phyloP scores from a whole-genome alignment of 2,113 vertebrate genomes.

The Miniopterus natalensis region DNA sequence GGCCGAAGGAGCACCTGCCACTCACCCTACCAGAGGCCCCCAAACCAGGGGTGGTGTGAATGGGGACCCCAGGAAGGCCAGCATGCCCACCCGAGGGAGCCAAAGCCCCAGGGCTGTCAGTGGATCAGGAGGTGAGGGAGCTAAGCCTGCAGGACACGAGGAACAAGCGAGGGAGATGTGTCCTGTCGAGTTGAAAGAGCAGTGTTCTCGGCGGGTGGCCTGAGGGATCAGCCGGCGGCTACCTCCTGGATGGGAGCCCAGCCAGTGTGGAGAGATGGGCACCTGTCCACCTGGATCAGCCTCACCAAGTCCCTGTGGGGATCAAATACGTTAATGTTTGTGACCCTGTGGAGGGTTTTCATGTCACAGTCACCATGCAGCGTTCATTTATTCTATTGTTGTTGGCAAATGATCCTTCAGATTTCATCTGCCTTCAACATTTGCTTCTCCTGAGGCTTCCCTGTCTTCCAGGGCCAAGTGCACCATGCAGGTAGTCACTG shows the following conservation, averaged over 20 bases:
- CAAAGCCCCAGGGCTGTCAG: too few relatives aligned
- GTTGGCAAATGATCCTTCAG: background rate
- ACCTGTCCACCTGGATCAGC: rapidly evolving
- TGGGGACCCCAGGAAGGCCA: background rate
- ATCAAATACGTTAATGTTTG: background rate
- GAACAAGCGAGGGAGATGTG: too few relatives aligned
- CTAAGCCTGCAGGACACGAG: background rate
- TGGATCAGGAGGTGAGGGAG: background rate
- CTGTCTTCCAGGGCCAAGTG: too few relatives aligned
- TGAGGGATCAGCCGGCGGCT: rapidly evolving
- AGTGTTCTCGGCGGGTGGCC: rapidly evolving
- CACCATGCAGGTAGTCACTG: too few relatives aligned
- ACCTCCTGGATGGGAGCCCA: rapidly evolving
- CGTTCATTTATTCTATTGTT: too few relatives aligned
- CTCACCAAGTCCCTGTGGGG: background rate
- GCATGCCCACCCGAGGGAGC: background rate
- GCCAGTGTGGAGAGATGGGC: rapidly evolving
- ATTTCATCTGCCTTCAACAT: too few relatives aligned
- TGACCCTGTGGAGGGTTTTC: too few relatives aligned
- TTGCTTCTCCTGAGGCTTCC: too few relatives aligned
- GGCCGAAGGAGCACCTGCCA: background rate
- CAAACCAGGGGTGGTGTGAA: rapidly evolving
- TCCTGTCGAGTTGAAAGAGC: too few relatives aligned
- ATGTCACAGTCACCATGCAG: background rate
- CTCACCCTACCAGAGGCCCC: background rate